Evolutionary conservation across 2,888 invertebrate species (phyloP).

Genomic region (Ethmia dodecea): DNA sequence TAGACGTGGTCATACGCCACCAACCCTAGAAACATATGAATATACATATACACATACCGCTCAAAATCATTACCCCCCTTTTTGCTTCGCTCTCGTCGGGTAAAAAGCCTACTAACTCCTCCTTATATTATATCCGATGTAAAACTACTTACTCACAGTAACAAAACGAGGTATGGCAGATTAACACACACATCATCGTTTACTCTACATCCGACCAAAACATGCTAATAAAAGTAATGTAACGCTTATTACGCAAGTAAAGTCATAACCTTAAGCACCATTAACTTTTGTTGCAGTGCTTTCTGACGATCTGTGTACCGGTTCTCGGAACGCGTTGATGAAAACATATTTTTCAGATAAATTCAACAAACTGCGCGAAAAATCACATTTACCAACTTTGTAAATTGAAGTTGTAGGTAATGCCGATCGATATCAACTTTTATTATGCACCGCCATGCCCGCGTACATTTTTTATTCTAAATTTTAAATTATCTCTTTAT

Average conservation of each 20-base stretch:
- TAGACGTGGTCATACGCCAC: too few relatives aligned
- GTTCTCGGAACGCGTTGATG: conserved; percentile 19
- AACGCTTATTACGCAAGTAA: conserved; percentile 2
- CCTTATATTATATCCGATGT: too few relatives aligned
- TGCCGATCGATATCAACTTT: conserved; percentile 23
- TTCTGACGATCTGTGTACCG: conserved; percentile 2
- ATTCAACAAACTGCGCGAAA: conserved; percentile 20
- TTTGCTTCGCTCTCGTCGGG: too few relatives aligned
- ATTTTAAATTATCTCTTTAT: too few relatives aligned
- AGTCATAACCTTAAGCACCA: neutral
- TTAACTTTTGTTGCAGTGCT: conserved; percentile 4
- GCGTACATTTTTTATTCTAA: too few relatives aligned
- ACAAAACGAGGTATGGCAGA: too few relatives aligned
- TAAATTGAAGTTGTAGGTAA: conserved; percentile 22
- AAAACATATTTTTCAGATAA: conserved; percentile 23
- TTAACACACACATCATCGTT: neutral
- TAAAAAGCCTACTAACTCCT: too few relatives aligned
- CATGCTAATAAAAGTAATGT: conserved; percentile 1
- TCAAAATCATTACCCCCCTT: too few relatives aligned
- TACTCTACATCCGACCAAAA: neutral
- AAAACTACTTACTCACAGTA: too few relatives aligned
- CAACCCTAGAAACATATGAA: too few relatives aligned
- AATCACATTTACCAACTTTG: conserved; percentile 23
- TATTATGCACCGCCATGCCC: conserved; percentile 21
- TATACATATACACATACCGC: too few relatives aligned